Percentiles rank a stretch among this genome's conserved stretches.
phyloP scores from a whole-genome alignment of 2,113 vertebrate species.

The Bubalus kerabau region DNA sequence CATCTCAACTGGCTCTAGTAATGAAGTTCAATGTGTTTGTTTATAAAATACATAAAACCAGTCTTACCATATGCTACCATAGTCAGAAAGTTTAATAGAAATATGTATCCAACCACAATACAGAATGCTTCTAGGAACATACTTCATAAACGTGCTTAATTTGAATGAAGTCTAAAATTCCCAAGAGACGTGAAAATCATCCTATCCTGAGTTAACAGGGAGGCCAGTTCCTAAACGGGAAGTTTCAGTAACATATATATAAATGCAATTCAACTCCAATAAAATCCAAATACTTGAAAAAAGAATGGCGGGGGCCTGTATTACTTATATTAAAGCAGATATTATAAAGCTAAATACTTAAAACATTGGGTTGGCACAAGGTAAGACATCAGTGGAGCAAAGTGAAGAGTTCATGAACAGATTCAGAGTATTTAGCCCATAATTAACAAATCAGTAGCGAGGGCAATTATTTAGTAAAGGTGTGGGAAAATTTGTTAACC shows the following conservation, averaged over 20 bases:
- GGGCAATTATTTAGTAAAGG: not conserved
- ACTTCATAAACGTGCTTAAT: not conserved
- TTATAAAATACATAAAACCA: not conserved
- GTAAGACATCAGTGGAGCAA: not conserved
- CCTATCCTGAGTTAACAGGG: not conserved
- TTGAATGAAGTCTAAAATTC: not conserved
- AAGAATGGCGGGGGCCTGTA: not conserved
- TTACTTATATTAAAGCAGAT: not conserved
- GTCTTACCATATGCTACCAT: not conserved
- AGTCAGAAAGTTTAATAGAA: not conserved
- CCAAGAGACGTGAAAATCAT: not conserved
- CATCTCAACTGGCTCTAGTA: not conserved
- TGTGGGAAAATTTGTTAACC: not conserved
- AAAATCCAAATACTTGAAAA: not conserved
- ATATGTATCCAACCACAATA: not conserved
- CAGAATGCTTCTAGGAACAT: not conserved
- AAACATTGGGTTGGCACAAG: not conserved
- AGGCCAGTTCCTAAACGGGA: not conserved
- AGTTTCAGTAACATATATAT: not conserved
- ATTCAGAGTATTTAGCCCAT: not conserved
- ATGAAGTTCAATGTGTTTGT: not conserved
- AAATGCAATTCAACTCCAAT: not conserved
- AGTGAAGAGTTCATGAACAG: not conserved
- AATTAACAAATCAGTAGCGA: not conserved
- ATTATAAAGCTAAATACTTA: not conserved